A percentile compares a stretch with the other conserved stretches of the same genome.
Evolutionary conservation across 53 echinoderm and acorn worm genomes (phyloP).

Genomic region (Hippasteria phrygiana): DNA sequence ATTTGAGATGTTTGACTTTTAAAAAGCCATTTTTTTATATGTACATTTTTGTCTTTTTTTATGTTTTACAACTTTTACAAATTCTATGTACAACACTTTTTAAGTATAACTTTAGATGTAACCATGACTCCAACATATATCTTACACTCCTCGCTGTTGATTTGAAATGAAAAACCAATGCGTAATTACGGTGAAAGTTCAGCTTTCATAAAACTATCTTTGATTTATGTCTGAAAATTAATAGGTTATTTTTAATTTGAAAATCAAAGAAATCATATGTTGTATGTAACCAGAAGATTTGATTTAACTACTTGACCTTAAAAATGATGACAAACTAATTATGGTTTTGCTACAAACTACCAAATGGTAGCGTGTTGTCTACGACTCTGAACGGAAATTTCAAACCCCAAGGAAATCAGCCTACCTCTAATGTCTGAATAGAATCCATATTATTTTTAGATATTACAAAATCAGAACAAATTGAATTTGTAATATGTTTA

Average conservation of each 20-base stretch:
- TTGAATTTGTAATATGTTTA: not conserved
- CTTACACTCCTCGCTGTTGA: too few species aligned
- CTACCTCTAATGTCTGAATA: not conserved
- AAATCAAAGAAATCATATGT: too few species aligned
- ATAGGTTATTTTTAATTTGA: too few species aligned
- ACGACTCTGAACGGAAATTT: not conserved
- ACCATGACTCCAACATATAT: not conserved
- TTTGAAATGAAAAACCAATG: too few species aligned
- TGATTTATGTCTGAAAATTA: too few species aligned
- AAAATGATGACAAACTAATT: not conserved
- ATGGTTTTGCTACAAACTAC: not conserved
- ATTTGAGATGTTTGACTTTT: conserved; percentile 46
- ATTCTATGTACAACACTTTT: conserved; percentile 16
- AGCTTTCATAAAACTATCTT: too few species aligned
- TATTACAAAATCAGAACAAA: not conserved
- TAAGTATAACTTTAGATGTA: not conserved
- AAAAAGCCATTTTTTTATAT: conserved; percentile 43
- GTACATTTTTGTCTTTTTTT: conserved; percentile 31
- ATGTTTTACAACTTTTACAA: conserved; percentile 26
- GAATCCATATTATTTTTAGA: not conserved
- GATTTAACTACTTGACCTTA: not conserved
- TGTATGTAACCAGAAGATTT: too few species aligned
- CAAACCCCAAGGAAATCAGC: not conserved
- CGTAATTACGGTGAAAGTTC: too few species aligned
- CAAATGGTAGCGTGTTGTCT: conserved; percentile 13